These are phyloP conservation scores for Drosophila persimilis DNA, from an alignment of 1,140 invertebrate genomes.

Conservation along the genomic window DNA sequence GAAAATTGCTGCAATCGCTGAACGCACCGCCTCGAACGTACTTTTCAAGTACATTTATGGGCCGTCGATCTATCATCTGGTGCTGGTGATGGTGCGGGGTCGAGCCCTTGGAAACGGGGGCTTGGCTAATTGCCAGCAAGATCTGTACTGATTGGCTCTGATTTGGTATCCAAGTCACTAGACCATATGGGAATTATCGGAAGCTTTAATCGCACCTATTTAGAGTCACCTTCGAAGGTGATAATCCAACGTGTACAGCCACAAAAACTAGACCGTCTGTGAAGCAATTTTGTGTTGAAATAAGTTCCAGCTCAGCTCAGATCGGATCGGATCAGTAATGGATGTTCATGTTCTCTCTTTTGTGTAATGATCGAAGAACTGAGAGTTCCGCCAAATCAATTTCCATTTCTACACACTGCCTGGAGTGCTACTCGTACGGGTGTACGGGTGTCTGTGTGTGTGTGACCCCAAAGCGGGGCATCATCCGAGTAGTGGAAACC, in stretches of 20 bases:
- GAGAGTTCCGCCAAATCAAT: constrained; percentile 42
- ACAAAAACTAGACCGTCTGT: neutral
- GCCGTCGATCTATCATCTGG: constrained; percentile 28
- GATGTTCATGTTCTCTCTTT: neutral
- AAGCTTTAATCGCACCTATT: neutral
- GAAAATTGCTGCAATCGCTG: constrained; percentile 66
- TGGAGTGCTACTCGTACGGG: neutral
- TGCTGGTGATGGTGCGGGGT: neutral
- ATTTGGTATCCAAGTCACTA: neutral
- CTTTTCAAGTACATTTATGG: constrained; percentile 21
- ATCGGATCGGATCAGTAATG: too few relatives aligned
- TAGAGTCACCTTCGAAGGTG: too few relatives aligned
- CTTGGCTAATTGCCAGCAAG: constrained; percentile 3
- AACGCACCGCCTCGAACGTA: constrained; percentile 27
- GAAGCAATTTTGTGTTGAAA: neutral
- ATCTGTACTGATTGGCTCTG: neutral
- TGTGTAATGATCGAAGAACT: constrained; percentile 22
- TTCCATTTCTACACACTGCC: constrained; percentile 40
- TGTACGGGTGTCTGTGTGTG: neutral
- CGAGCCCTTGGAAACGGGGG: constrained; percentile 49
- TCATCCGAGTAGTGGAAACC: constrained; percentile 45
- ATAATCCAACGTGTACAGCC: too few relatives aligned
- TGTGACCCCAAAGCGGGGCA: constrained; percentile 48
- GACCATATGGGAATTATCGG: neutral
- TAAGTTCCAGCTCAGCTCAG: too few relatives aligned